A percentile compares a stretch with the other conserved stretches of the same genome.
Evolutionary conservation across 2,888 invertebrate genomes (phyloP).

Genomic region (Volucella zonaria): DNA sequence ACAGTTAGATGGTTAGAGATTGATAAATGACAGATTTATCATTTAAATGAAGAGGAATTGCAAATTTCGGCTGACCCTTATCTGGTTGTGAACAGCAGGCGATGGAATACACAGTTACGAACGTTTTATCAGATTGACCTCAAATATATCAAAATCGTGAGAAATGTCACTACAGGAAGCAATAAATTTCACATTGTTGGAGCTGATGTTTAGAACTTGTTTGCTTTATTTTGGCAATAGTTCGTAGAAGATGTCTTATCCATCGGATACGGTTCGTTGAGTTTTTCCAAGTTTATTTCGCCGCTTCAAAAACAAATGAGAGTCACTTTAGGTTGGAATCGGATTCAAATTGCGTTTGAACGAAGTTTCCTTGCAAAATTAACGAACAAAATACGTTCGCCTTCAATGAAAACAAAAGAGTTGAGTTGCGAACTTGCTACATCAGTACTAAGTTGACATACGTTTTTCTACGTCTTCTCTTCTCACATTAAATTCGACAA

Average conservation of each 20-base stretch:
- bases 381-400: not conserved
- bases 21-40: not conserved
- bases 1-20: constrained; percentile 32
- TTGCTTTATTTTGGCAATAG: too few relatives aligned
- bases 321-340: too few relatives aligned
- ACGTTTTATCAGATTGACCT: not conserved
- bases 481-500: too few relatives aligned
- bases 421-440: not conserved
- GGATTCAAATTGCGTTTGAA: too few relatives aligned
- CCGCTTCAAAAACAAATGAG: too few relatives aligned
- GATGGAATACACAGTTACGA: constrained; percentile 25
- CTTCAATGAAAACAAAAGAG: not conserved
- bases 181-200: constrained; percentile 10
- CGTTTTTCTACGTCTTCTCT: too few relatives aligned
- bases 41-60: constrained; percentile 21
- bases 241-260: too few relatives aligned
- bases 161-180: constrained; percentile 9
- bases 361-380: too few relatives aligned
- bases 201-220: too few relatives aligned
- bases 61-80: constrained; percentile 33
- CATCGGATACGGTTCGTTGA: too few relatives aligned
- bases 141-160: constrained; percentile 4
- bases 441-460: too few relatives aligned
- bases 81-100: constrained; percentile 19
- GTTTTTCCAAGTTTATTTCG: too few relatives aligned